phyloP scores from a whole-genome alignment of 2,113 vertebrate species.

The Phalacrocorax carbo region DNA sequence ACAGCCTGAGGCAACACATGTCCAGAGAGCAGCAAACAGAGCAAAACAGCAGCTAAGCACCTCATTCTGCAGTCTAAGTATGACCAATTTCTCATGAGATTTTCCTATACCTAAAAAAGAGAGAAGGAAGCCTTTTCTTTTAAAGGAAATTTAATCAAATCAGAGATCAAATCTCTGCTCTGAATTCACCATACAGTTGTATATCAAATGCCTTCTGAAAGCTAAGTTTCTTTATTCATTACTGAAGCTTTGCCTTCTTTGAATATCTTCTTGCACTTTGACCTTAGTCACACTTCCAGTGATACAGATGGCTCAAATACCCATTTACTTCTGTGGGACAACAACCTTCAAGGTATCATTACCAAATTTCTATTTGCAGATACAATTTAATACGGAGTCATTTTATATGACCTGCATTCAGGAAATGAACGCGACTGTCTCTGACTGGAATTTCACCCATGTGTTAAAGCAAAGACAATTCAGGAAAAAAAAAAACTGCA shows the following conservation, averaged over 20 bases:
- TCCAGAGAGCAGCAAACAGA: constrained; percentile 21
- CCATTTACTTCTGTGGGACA: not conserved
- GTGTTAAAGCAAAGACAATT: not conserved
- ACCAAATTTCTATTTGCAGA: not conserved
- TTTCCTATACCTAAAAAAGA: not conserved
- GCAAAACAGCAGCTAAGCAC: not conserved
- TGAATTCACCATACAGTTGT: not conserved
- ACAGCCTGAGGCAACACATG: constrained; percentile 45
- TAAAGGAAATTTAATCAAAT: not conserved
- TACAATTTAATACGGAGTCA: not conserved
- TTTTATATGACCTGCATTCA: not conserved
- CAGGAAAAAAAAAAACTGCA: not conserved
- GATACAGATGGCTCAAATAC: not conserved
- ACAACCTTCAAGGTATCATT: not conserved
- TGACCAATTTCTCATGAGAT: not conserved
- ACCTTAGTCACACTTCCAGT: not conserved
- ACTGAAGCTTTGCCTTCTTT: not conserved
- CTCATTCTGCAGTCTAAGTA: not conserved
- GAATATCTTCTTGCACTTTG: not conserved
- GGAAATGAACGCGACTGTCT: constrained; percentile 25
- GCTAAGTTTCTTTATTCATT: not conserved
- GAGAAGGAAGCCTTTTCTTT: not conserved
- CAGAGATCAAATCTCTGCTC: not conserved
- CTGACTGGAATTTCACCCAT: constrained; percentile 57
- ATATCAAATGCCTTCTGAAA: not conserved